Evolutionary conservation across 2,797 vertebrate species (phyloP).

Genomic region (Falco rusticolus): DNA sequence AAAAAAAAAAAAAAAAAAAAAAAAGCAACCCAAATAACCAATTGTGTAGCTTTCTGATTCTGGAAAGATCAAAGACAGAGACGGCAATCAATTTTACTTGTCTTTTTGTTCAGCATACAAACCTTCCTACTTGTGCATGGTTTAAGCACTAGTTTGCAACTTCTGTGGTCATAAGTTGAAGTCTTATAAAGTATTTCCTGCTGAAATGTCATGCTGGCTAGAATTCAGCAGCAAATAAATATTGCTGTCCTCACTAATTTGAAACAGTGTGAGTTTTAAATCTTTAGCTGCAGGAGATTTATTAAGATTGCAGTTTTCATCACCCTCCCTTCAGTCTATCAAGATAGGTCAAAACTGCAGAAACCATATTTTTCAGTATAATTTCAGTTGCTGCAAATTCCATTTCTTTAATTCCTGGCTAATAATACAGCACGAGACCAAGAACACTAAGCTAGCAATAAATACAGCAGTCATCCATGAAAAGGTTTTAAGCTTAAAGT

Average conservation of each 20-base stretch:
- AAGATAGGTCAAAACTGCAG: slow-evolving; percentile 66
- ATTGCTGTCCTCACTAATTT: slow-evolving; percentile 81
- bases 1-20: not conserved
- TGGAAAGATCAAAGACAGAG: not conserved
- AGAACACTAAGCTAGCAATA: not conserved
- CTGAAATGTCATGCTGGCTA: slow-evolving; percentile 75
- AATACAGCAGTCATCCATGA: not conserved
- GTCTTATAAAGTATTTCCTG: slow-evolving; percentile 74
- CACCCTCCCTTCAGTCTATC: slow-evolving; percentile 67
- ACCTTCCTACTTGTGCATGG: not conserved
- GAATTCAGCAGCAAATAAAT: slow-evolving; percentile 79
- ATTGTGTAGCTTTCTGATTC: not conserved
- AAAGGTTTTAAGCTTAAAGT: slow-evolving; percentile 16
- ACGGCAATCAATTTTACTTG: not conserved
- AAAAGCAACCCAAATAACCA: too few species aligned
- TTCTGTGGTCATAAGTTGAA: slow-evolving; percentile 72
- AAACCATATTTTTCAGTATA: slow-evolving; percentile 40
- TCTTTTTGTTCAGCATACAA: not conserved
- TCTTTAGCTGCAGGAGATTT: slow-evolving; percentile 76
- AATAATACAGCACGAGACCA: not conserved
- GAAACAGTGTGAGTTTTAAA: slow-evolving; percentile 80
- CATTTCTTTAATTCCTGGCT: slow-evolving; percentile 26
- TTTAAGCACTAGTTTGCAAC: slow-evolving; percentile 53
- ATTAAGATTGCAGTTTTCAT: slow-evolving; percentile 80
- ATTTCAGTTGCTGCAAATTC: slow-evolving; percentile 30